Conservation (phyloP, 2,797 vertebrate genomes). For the Eidolon dupreanum region DNA sequence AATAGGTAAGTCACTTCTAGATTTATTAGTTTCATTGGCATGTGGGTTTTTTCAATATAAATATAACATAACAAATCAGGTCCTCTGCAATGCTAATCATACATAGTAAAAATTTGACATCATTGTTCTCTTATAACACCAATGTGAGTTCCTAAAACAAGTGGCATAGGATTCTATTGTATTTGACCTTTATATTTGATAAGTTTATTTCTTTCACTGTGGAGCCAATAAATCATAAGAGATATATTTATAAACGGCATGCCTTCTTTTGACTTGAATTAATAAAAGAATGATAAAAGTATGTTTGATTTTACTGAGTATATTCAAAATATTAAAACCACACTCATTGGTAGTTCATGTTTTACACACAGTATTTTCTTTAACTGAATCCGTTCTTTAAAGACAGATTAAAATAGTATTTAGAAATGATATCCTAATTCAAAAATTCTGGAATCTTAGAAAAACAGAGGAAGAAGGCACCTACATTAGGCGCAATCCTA, state of each 20-base stretch:
- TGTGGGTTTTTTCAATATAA: background rate
- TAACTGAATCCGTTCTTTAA: slow-evolving; percentile 17
- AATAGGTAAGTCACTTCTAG: background rate
- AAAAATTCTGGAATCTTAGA: slow-evolving; percentile 35
- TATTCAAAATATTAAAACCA: slow-evolving; percentile 30
- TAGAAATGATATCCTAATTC: slow-evolving; percentile 18
- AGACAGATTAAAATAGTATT: slow-evolving; percentile 14
- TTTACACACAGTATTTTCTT: background rate
- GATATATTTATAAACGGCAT: slow-evolving; percentile 4
- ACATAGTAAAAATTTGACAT: background rate
- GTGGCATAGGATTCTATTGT: background rate
- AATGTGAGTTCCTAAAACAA: background rate
- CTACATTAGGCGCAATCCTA: background rate
- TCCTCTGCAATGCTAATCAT: background rate
- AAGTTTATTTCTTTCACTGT: background rate
- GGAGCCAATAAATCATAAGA: background rate
- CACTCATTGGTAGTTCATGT: background rate
- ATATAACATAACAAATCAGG: background rate
- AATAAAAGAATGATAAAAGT: background rate
- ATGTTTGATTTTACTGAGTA: background rate
- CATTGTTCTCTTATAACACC: background rate
- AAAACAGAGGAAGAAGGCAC: background rate
- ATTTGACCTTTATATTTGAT: background rate
- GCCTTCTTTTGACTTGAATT: background rate
- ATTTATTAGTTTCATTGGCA: background rate